These are phyloP conservation scores for Gymnothorax reevesii DNA, from an alignment of 2,797 vertebrate species.

Conservation along the genomic window DNA sequence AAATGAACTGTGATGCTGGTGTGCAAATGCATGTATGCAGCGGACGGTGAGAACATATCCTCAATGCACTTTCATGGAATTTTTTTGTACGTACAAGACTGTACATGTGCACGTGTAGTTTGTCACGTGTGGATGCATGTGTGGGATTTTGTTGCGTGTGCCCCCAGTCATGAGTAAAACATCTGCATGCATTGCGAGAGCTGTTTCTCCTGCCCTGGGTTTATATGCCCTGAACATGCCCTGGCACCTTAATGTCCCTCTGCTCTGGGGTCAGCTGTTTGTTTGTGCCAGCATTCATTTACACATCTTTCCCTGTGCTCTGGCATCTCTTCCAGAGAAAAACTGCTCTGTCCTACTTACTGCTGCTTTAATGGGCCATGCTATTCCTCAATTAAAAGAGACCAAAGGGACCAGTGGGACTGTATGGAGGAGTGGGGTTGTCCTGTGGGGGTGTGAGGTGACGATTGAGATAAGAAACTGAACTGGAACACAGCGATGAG, in stretches of 20 bases:
- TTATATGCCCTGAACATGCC: background rate
- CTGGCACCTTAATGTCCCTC: background rate
- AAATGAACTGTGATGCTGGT: background rate
- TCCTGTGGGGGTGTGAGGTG: background rate
- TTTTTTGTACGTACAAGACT: background rate
- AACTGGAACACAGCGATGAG: background rate
- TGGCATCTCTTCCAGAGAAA: background rate
- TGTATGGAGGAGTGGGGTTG: background rate
- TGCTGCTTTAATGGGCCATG: background rate
- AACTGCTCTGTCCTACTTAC: background rate
- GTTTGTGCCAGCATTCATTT: background rate
- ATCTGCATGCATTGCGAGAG: background rate
- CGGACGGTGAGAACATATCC: too few species aligned
- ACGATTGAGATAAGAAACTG: background rate
- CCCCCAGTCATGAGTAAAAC: background rate
- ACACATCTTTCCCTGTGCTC: background rate
- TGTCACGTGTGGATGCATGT: background rate
- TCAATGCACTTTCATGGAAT: background rate
- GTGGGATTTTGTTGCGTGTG: background rate
- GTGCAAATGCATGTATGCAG: background rate
- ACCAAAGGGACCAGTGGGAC: background rate
- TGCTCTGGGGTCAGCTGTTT: background rate
- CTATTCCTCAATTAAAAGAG: constrained; percentile 8
- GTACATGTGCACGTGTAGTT: background rate
- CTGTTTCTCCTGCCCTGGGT: background rate